Base-by-base conservation (phyloP, 2,888 invertebrate genomes). In the Stenolophus ochropezus region DNA sequence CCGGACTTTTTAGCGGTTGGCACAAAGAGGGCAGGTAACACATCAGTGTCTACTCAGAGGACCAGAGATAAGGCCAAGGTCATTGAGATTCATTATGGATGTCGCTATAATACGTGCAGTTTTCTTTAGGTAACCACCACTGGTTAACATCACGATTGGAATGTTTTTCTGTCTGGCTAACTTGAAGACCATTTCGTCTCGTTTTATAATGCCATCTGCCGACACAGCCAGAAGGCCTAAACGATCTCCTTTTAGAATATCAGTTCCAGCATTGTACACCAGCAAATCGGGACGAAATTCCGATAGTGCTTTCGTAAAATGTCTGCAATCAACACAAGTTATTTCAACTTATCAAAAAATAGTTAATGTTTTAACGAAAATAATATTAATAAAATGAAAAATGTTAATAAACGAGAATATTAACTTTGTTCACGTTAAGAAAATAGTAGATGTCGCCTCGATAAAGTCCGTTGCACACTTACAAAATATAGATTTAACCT, bases 221-320 rank as follows among this genome's bases (percentile, higher is more conserved):
- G 82, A 96, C 93, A 42, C 97, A 94, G 18, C 97, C 97, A 82
- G 73, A n/a, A 77, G 56, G 18, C 78, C 47, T 4, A 76, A 49
- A 61, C 73, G 74, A 25, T 77, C 73, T 27, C 65, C 93, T 82
- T 92, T 91, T 47, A 97, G 89, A 33, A 96, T 91, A 88, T 97
- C 97, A 0, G 97, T 97, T 0, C 97, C 97, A n/a, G 97, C 97
- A 89, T 97, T 97, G 89, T 96, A 97, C n/a, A 97, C 92, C 61
- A 97, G 89, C 21, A 97, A 90, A 87, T 97, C 94, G 0, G 97
- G 96, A 75, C 89, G 89, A 86, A 96, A 97, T 86, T 95, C 93
- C 0, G 90, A 87, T 20, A 96, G 87, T 0, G 96, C 94, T 53
- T 90, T 91, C 84, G 92, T 91, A 18, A 96, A 89, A 86, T 94